Base-by-base conservation (phyloP, 2,113 vertebrate genomes). In the Lagopus muta region DNA sequence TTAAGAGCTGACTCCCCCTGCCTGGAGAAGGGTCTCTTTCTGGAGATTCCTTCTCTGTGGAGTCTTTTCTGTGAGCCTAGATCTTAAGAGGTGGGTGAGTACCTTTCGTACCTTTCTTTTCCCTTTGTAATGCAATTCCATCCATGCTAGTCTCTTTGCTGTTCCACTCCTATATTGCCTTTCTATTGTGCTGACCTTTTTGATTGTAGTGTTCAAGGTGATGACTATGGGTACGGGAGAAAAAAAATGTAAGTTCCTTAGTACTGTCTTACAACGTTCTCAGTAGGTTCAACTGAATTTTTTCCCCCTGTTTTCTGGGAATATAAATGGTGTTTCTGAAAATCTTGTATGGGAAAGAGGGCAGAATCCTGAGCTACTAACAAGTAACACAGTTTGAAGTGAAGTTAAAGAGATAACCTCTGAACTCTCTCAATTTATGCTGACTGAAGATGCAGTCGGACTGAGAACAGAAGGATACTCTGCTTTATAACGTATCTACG, bases 201-300 rank as follows among this genome's bases (percentile, higher is more conserved):
- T 43, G 42, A 43, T 43, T 7, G 42, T 43, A 43, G 15, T 15
- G 16, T 90, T 98, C 98, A 85, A 98, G 94, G 52, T 77, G 70
- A 96, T 98, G 98, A 87, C 98, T 98, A 80, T 55, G 32, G 93
- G 78, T 32, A 95, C 62, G 83, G 47, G 30, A 87, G 69, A 17
- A 13, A 47, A 47, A 72, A 28, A 8, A 22, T 32, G 25, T 52
- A 47, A 40, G 5, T 64, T 75, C 70, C 62, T 20, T 27, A 85
- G 62, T 11, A 60, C 15, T 40, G 19, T 86, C 75, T 89, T 77
- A 42, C 60, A 54, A 54, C 27, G 6, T 54, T 30, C 27, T 30
- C 25, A 67, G 20, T 2, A 75, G 13, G 34, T 24, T 75, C 70
- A 64, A 55, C 30, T 45, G 11, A 48, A 55, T 14, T 45, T 91